Conservation (phyloP, 2,797 vertebrate genomes). For the Gymnocypris eckloni region DNA sequence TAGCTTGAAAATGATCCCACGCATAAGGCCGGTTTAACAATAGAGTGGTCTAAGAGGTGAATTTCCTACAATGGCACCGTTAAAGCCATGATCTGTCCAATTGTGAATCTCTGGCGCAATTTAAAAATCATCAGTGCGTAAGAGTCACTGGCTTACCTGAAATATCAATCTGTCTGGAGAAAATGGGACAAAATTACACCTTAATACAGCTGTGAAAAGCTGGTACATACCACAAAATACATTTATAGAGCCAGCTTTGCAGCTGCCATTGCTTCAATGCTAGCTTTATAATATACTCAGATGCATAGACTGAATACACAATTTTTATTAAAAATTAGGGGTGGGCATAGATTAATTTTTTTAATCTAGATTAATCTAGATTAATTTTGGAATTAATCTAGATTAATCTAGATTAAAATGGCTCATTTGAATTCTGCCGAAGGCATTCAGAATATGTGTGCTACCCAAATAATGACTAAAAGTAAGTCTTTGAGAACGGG, state of each 20-base stretch:
- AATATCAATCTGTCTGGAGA: conserved; percentile 32
- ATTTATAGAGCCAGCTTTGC: not conserved
- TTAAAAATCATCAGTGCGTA: conserved; percentile 10
- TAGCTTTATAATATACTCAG: not conserved
- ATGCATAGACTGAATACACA: not conserved
- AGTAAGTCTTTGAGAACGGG: too few species aligned
- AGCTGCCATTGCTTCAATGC: not conserved
- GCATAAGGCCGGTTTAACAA: not conserved
- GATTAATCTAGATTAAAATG: too few species aligned
- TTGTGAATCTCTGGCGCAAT: conserved; percentile 9
- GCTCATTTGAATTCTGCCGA: too few species aligned
- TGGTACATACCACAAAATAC: not conserved
- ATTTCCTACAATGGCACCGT: conserved; percentile 8
- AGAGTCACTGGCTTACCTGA: conserved; percentile 29
- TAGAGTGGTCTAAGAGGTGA: conserved; percentile 8
- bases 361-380: too few species aligned
- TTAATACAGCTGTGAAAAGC: not conserved
- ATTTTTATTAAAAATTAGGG: not conserved
- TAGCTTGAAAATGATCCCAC: not conserved
- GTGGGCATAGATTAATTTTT: too few species aligned
- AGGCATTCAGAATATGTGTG: too few species aligned
- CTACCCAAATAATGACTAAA: too few species aligned
- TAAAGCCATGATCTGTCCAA: conserved; percentile 19
- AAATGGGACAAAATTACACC: conserved; percentile 13
- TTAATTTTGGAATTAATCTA: too few species aligned